These are phyloP conservation scores for Auanema freiburgensis DNA, from an alignment of 2,888 invertebrate genomes.

Conservation along the genomic window DNA sequence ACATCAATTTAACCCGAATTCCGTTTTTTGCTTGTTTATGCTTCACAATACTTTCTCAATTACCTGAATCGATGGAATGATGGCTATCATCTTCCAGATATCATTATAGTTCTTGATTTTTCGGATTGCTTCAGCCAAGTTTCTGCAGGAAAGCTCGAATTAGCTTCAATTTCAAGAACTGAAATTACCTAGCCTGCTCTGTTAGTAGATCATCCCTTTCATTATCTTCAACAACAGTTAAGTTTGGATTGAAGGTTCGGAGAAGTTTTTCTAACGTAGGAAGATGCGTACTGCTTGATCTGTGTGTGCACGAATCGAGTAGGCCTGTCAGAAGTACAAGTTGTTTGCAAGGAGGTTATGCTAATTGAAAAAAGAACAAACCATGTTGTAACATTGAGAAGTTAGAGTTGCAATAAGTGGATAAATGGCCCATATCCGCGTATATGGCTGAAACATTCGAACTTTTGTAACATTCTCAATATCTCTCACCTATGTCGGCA, in stretches of 20 bases:
- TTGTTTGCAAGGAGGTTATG: too few relatives aligned
- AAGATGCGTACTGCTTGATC: conserved; percentile 29
- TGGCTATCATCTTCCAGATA: conserved; percentile 48
- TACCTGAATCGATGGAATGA: conserved; percentile 44
- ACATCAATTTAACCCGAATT: too few relatives aligned
- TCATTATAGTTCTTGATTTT: conserved; percentile 27
- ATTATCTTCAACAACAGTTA: conserved; percentile 32
- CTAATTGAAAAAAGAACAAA: conserved; percentile 1
- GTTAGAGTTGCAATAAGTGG: conserved; percentile 46
- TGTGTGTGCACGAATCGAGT: conserved; percentile 41
- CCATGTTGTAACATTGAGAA: conserved; percentile 36
- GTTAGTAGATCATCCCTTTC: conserved; percentile 31
- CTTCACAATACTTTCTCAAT: too few relatives aligned
- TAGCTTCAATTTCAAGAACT: background rate
- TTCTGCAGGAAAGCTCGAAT: conserved; percentile 9
- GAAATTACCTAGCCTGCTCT: conserved; percentile 31
- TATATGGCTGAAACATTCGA: conserved; percentile 21
- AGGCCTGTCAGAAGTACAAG: conserved; percentile 32
- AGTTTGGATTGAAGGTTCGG: conserved; percentile 28
- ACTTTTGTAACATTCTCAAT: background rate
- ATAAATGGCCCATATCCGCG: conserved; percentile 49
- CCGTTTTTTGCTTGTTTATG: too few relatives aligned
- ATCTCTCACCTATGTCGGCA: conserved; percentile 13
- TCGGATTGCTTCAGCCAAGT: conserved; percentile 31
- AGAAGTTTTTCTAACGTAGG: conserved; percentile 41